phyloP scores from a whole-genome alignment of 1,140 invertebrate species.

The Nephotettix cincticeps region DNA sequence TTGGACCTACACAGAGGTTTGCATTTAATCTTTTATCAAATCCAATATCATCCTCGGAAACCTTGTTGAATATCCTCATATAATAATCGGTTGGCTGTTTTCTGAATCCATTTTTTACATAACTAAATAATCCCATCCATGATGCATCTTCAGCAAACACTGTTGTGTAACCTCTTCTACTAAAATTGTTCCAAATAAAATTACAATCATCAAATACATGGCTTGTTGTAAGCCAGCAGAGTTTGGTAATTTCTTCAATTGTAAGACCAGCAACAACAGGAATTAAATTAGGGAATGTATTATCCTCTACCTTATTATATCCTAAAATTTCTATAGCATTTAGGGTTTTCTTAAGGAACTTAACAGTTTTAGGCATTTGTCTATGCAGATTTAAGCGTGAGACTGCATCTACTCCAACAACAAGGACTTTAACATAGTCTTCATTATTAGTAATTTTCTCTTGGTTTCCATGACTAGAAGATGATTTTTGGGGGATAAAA shows the following conservation, averaged over 20 bases:
- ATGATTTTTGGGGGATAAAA: slow-evolving; percentile 38
- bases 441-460: not conserved
- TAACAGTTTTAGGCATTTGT: slow-evolving; percentile 53
- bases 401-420: slow-evolving; percentile 69
- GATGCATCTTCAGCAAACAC: slow-evolving; percentile 57
- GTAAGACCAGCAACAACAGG: slow-evolving; percentile 51
- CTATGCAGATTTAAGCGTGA: slow-evolving; percentile 58
- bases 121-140: slow-evolving; percentile 58
- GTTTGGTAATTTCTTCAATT: slow-evolving; percentile 41
- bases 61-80: slow-evolving; percentile 51
- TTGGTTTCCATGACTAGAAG: not conserved
- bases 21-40: slow-evolving; percentile 52
- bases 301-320: slow-evolving; percentile 50
- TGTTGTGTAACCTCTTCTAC: slow-evolving; percentile 53
- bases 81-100: slow-evolving; percentile 60
- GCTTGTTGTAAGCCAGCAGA: slow-evolving; percentile 39
- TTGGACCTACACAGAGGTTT: slow-evolving; percentile 53
- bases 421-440: slow-evolving; percentile 54
- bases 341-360: slow-evolving; percentile 48
- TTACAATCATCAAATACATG: slow-evolving; percentile 59
- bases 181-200: slow-evolving; percentile 58
- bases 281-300: slow-evolving; percentile 51
- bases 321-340: slow-evolving; percentile 48
- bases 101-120: slow-evolving; percentile 55
- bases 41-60: slow-evolving; percentile 51